phyloP scores from a whole-genome alignment of 2,888 invertebrate species.

The Mythimna vitellina region DNA sequence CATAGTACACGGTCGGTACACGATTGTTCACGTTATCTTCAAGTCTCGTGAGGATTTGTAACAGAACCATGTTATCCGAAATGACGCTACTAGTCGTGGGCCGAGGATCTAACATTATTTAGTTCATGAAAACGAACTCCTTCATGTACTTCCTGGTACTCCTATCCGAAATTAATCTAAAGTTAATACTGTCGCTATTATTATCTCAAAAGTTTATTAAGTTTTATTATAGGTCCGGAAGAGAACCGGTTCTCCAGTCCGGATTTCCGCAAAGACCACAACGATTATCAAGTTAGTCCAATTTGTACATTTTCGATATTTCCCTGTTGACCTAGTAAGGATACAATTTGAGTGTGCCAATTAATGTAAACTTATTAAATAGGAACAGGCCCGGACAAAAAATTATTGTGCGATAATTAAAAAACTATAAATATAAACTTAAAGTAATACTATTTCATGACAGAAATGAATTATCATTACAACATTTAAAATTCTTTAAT shows the following conservation, averaged over 20 bases:
- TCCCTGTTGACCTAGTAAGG: conserved; percentile 17
- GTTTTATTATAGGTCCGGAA: conserved; percentile 30
- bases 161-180: conserved; percentile 43
- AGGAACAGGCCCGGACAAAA: too few relatives aligned
- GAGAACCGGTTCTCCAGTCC: conserved; percentile 21
- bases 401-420: neutral
- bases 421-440: conserved; percentile 14
- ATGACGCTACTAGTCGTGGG: conserved; percentile 12
- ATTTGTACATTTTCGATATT: conserved; percentile 24
- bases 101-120: conserved; percentile 23
- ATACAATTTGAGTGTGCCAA: neutral
- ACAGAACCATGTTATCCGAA: neutral
- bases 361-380: too few relatives aligned
- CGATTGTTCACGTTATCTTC: neutral
- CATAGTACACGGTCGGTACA: too few relatives aligned
- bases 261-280: conserved; percentile 36
- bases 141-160: conserved; percentile 46
- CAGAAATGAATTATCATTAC: conserved; percentile 3
- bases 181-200: conserved; percentile 24
- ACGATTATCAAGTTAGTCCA: conserved; percentile 22
- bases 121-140: neutral
- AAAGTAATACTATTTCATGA: conserved; percentile 5
- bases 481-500: conserved; percentile 13
- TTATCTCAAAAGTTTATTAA: conserved; percentile 22
- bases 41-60: conserved; percentile 16